A percentile compares a stretch with the other conserved stretches of the same genome.
These are phyloP conservation scores for Merops nubicus DNA, from an alignment of 2,113 vertebrate species.

Conservation along the genomic window DNA sequence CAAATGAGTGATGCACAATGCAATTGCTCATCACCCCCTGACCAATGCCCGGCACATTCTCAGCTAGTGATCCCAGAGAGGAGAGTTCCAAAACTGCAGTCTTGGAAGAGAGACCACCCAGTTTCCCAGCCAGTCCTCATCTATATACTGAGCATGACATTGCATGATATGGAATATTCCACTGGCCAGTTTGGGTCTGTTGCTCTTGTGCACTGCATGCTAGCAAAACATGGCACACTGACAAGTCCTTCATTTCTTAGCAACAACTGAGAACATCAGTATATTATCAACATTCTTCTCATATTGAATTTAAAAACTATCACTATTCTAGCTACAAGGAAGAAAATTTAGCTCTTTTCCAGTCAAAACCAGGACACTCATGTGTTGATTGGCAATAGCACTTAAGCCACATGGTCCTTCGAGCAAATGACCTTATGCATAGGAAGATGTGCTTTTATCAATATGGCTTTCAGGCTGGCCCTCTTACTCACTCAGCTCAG, in stretches of 20 bases:
- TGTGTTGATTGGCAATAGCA: background rate
- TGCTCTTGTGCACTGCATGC: background rate
- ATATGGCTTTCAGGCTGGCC: background rate
- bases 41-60: background rate
- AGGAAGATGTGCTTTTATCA: background rate
- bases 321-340: background rate
- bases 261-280: background rate
- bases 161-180: background rate
- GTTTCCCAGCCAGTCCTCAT: background rate
- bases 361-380: background rate
- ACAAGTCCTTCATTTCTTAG: background rate
- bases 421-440: background rate
- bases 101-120: background rate
- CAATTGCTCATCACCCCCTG: background rate
- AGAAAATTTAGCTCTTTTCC: background rate
- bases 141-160: background rate
- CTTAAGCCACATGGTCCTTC: background rate
- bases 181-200: background rate
- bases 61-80: background rate
- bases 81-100: background rate
- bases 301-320: background rate
- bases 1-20: background rate
- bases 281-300: background rate
- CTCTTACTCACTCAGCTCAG: background rate
- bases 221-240: background rate